These are phyloP conservation scores for Drosophila eugracilis DNA, from an alignment of 1,140 invertebrate genomes.

Conservation along the genomic window DNA sequence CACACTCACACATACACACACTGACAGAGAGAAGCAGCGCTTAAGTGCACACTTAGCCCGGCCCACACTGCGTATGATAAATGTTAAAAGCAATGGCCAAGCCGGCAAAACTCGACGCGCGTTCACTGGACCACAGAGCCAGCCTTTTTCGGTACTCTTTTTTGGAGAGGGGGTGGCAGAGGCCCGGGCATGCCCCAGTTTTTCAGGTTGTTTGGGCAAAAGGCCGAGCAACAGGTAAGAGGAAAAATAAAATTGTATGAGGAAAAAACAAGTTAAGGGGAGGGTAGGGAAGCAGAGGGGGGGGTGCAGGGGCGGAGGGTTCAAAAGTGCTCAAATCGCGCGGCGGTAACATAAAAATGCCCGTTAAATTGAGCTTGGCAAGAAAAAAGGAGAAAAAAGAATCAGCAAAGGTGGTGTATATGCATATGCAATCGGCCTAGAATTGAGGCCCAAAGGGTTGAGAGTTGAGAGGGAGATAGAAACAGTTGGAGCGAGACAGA, in stretches of 20 bases:
- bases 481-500: not conserved
- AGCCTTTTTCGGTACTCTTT: constrained; percentile 20
- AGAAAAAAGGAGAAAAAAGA: not conserved
- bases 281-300: not conserved
- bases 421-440: constrained; percentile 16
- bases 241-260: constrained; percentile 10
- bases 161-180: not conserved
- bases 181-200: constrained; percentile 9
- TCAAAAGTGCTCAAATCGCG: constrained; percentile 13
- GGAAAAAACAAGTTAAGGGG: too few relatives aligned
- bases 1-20: too few relatives aligned
- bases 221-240: constrained; percentile 29
- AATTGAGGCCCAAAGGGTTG: constrained; percentile 3
- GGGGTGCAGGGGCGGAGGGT: not conserved
- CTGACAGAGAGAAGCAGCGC: too few relatives aligned
- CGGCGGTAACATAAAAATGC: constrained; percentile 39
- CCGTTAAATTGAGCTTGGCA: constrained; percentile 22
- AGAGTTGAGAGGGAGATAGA: not conserved
- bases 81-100: constrained; percentile 56
- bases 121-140: constrained; percentile 29
- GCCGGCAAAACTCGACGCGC: constrained; percentile 3
- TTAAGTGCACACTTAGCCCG: constrained; percentile 59
- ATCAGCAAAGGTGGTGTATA: not conserved
- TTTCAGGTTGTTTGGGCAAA: not conserved
- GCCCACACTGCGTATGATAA: constrained; percentile 60